Evolutionary conservation across 1,140 invertebrate species (phyloP).

Genomic region (Cheumatopsyche charites): DNA sequence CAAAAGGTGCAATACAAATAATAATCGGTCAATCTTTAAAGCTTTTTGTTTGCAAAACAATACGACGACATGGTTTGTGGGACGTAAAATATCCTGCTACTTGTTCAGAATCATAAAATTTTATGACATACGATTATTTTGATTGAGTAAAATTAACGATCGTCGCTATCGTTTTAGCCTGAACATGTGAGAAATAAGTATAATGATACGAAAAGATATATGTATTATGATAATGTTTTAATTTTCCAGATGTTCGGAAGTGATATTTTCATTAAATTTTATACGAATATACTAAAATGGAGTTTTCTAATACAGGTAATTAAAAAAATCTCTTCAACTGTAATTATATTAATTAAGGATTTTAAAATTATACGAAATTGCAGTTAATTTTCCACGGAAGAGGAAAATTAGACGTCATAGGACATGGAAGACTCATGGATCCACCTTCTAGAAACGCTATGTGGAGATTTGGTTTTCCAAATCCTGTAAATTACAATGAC

Average conservation of each 20-base stretch:
- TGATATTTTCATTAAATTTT: not conserved
- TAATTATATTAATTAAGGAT: constrained; percentile 3
- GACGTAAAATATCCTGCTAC: no score
- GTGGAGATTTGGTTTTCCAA: constrained; percentile 93
- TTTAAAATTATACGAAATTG: not conserved
- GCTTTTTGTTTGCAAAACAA: no score
- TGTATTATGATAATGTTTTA: no score
- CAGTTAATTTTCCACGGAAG: constrained; percentile 34
- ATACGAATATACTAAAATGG: constrained; percentile 19
- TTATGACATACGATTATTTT: no score
- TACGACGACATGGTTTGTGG: no score
- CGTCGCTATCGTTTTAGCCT: no score
- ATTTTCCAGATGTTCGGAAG: constrained; percentile 8
- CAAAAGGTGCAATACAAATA: no score
- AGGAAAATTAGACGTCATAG: constrained; percentile 55
- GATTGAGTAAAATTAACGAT: no score
- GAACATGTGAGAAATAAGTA: no score
- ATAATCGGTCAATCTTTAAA: no score
- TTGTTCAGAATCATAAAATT: no score
- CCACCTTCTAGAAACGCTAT: constrained; percentile 89
- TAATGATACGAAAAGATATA: no score
- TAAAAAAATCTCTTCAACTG: constrained; percentile 4
- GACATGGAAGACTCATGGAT: constrained; percentile 86
- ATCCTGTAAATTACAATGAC: constrained; percentile 93
- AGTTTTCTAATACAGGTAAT: constrained; percentile 26